Evolutionary conservation across 2,797 vertebrate species (phyloP).

Genomic region (Pagetopsis macropterus): DNA sequence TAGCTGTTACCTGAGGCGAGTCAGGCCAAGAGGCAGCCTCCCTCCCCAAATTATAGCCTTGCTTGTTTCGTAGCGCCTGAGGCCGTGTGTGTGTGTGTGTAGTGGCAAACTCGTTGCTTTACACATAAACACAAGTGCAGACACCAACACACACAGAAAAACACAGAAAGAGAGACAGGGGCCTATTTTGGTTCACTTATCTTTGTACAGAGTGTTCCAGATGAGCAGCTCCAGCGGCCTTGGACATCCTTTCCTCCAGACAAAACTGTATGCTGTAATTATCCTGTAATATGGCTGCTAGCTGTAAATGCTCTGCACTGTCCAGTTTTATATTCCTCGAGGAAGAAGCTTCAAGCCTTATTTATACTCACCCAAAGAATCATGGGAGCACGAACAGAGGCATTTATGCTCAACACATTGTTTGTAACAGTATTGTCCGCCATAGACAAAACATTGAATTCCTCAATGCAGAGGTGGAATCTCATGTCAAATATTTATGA

Average conservation of each 20-base stretch:
- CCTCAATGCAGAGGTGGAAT: no score
- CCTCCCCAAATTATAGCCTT: conserved; percentile 76
- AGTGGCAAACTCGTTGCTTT: conserved; percentile 53
- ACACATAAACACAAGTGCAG: conserved; percentile 67
- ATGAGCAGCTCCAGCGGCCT: conserved; percentile 66
- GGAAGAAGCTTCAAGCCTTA: background rate
- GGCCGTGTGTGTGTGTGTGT: conserved; percentile 60
- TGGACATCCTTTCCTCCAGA: conserved; percentile 53
- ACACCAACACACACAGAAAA: conserved; percentile 47
- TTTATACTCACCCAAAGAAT: no score
- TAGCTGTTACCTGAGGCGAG: conserved; percentile 80
- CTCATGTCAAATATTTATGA: no score
- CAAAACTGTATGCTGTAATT: conserved; percentile 68
- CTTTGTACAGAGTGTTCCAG: conserved; percentile 70
- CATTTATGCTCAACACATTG: no score
- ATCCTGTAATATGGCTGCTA: conserved; percentile 67
- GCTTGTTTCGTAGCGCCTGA: conserved; percentile 56
- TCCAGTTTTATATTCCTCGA: conserved; percentile 31
- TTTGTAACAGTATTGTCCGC: no score
- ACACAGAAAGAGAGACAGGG: conserved; percentile 29
- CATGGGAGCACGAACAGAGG: no score
- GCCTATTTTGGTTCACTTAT: conserved; percentile 61
- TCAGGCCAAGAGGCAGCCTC: conserved; percentile 61
- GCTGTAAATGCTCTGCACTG: conserved; percentile 41
- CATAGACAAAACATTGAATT: no score